Evolutionary conservation across 2,888 invertebrate species (phyloP), one percentile per base, ranked within the genome.

Genomic region (Ypsolopha scabrella): DNA sequence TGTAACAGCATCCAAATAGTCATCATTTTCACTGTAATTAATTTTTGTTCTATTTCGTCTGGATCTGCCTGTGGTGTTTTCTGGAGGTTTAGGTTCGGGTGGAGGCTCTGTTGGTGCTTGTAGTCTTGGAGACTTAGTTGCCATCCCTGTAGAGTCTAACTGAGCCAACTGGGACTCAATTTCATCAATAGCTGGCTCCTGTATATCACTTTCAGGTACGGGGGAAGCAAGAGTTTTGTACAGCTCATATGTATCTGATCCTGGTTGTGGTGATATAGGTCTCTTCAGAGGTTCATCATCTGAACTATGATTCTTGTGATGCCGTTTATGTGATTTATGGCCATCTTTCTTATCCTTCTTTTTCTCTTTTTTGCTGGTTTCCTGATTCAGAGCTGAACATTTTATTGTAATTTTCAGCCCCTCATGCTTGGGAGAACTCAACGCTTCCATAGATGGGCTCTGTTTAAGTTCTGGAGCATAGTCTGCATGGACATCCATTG

Each of bases 1-100:
- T 70, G 89, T 72, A 67, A 88, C 53, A 54, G 72, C 71, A 72
- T 87, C 72, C 68, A 88, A 61, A 73, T 86, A 73, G 75, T 88
- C 72, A 81, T 88, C 81, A 79, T 87, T 80, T 83, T 88, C 78
- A 85, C 87, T 76, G 80, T 90, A 87, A 62, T 87, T 87, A 52
- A 87, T 75, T 62, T 85, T 87, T 52, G 80, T 77, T 55, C 87
- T 75, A 61, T 86, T 82, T 56, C 87, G 73, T 60, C 87, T 71
- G 14, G 87, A 75, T 60, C 87, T 72, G 8, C 87, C 87, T 39
- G 43, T 38, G 36, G 62, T 51, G 34, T 54, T 66, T 62, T 87
- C 87, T 62, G 80, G 77, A 11, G 80, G 80, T 60, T 87, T 85
- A 39, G 82, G 81, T 56, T 85, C 83, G 52, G 81, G 80, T 50